Base-by-base conservation (phyloP, 2,797 vertebrate genomes). In the Myiothlypis coronata region DNA sequence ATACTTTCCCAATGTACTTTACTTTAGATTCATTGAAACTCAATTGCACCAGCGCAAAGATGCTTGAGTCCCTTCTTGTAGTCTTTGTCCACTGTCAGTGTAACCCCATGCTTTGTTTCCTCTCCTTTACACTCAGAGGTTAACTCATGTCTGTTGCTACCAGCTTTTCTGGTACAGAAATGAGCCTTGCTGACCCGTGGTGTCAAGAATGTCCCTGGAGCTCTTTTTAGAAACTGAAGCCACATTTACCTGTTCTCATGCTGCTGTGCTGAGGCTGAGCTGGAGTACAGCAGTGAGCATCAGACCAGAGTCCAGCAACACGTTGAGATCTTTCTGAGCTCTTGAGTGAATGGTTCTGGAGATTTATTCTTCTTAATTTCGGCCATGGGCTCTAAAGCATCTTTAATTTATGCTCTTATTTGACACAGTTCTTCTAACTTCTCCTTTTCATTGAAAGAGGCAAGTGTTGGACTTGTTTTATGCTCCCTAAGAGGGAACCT, bases 181-280 rank as follows among this genome's bases (percentile, higher is more conserved):
- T 20, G 23, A 67, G 50, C 41, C 18, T 88, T 55, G 30, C 16
- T 47, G 47, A 14, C 65, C 39, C 1, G 0, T 1, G 61, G 41
- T 39, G 34, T 24, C 41, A 64, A 77, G 39, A 50, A 10, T 8
- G 8, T 85, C 44, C 19, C 41, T 74, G 46, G 34, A 89, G 44
- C 15, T 44, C 41, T 17, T 71, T 74, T 46, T 17, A 53, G 60
- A 87, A 82, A 39, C 6, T 24, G 15, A 17, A 8, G 3, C 18
- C 39, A 49, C 0, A 0, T 85, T 91, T 91, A 8, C 44, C 39
- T 75, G 11, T 46, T 90, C 41, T 49, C 11, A 2, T 19, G 19
- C 11, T 50, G 6, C 50, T 0, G 1, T 39, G 5, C 55, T 0
- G 2, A 43, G 46, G 26, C 52, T 23, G 55, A 87, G 37, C 9